Base-by-base conservation (phyloP, 2,888 invertebrate genomes). In the Drosophila longiperda region DNA sequence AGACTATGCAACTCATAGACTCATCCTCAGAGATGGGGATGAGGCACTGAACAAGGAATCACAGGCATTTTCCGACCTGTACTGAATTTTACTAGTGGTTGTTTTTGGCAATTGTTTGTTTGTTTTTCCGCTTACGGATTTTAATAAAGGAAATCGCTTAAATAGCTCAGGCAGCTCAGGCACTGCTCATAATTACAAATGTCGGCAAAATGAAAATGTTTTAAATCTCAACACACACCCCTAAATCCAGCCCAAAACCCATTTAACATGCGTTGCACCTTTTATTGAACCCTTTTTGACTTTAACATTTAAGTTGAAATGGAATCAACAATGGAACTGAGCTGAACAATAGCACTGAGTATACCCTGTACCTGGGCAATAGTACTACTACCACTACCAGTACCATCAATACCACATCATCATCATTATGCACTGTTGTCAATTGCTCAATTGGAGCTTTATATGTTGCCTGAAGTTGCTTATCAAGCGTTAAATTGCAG, bases 401-500 rank as follows among this genome's bases (percentile, higher is more conserved):
- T 45, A 15, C 45, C 20, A 45, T n/a, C n/a, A n/a, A n/a, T n/a
- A 45, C 45, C 45, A 45, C 45, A 45, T 45, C 45, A 45, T 45
- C 45, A 45, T 45, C 45, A 45, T 45, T 23, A 45, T 9, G 9
- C 50, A 55, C 61, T 52, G 76, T 68, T 76, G 75, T 74, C 75
- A 78, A 60, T 59, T 53, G 45, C 58, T 62, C 33, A 20, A 9
- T 26, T 54, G 45, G 58, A 33, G 17, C 29, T 8, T 6, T 26
- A 36, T 36, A 32, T 15, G 57, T 57, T 57, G 55, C 29, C 75
- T 42, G 60, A 38, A 71, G 66, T 61, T 80, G 80, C 72, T 78
- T 83, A 86, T 90, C 79, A 88, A 79, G 85, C 90, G 88, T 91
- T 87, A 91, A 91, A 91, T 91, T 90, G 86, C 87, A 72, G 83